These are phyloP conservation scores for Parus major DNA, from an alignment of 2,113 vertebrate species.

Conservation along the genomic window DNA sequence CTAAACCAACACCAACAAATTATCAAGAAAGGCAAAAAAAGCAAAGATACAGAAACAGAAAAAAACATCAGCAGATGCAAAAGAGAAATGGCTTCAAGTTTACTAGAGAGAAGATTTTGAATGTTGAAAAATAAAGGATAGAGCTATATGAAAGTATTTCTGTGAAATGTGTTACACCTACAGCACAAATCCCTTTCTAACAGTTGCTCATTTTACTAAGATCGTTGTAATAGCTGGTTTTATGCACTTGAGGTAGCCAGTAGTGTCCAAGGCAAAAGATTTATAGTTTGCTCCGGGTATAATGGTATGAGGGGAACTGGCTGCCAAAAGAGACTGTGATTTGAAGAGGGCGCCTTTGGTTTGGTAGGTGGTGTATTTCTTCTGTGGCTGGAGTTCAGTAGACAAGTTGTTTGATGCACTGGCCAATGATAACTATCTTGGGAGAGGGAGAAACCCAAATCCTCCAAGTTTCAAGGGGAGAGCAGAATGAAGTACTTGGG, in stretches of 20 bases:
- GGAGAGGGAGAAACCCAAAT: conserved; percentile 56
- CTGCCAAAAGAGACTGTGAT: conserved; percentile 58
- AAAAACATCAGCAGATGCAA: neutral
- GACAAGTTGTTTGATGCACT: conserved; percentile 53
- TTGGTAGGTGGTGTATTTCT: conserved; percentile 67
- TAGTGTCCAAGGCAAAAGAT: conserved; percentile 49
- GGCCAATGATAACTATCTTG: conserved; percentile 62
- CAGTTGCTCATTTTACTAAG: conserved; percentile 40
- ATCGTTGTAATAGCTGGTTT: neutral
- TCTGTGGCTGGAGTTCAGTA: conserved; percentile 57
- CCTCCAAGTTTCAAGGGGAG: conserved; percentile 45
- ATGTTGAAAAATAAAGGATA: neutral
- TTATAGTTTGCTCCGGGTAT: conserved; percentile 40
- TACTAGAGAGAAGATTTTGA: neutral
- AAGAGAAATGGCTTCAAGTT: neutral
- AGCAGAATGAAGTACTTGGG: conserved; percentile 46
- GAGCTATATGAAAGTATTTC: neutral
- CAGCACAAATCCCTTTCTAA: neutral
- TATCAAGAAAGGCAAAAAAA: neutral
- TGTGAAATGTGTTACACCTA: conserved; percentile 14
- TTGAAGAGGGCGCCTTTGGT: conserved; percentile 67
- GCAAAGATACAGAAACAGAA: neutral
- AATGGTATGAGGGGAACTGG: conserved; percentile 29
- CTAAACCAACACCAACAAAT: neutral
- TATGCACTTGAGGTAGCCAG: neutral